Base-by-base conservation (phyloP, 2,888 invertebrate species). In the Drepanosiphum platanoidis region DNA sequence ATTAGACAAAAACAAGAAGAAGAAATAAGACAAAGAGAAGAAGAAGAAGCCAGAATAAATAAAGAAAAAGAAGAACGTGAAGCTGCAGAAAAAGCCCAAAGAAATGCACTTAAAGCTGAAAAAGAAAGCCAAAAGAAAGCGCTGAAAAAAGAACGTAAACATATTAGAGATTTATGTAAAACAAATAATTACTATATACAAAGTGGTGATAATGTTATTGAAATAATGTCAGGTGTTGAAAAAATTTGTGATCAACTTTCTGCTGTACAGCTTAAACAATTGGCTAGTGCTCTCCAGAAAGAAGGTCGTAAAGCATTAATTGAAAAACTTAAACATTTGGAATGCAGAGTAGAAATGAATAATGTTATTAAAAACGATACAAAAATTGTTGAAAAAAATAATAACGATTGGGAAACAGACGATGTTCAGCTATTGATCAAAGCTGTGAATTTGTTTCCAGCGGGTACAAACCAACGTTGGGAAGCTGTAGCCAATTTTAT, bases 371-470 rank as follows among this genome's bases (percentile, higher is more conserved):
- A 89, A 82, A 88, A 88, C 86, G 87, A 88, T 83, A 89, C 88
- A 32, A 84, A 87, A 30, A 86, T 87, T 5, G 89, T 89, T 30
- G 92, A 91, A 88, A 91, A 91, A 87, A 90, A 90, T 13, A 91
- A 91, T 88, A 90, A 90, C 4, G 91, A 92, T 86, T 99, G 99
- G 99, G 92, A 92, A 22, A 93, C 93, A 79, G 95, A 95, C 86
- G 96, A 97, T 89, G 92, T 97, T 32, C 96, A 97, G 89, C 91
- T 97, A 72, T 92, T 99, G 4, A 97, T 99, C 81, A 99, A 99
- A 90, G 98, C 97, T 32, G 98, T 99, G 0, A 99, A 99, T 90
- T 90, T 99, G 7, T 99, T 98, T 90, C 99, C 99, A 0, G 98
- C 98, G 9, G 99, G 97, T 27, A 99, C 99, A 0, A 95, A 94